Percentiles rank a stretch among this genome's conserved stretches.
phyloP scores from a whole-genome alignment of 2,888 invertebrate species.

The Pristionchus japonicus region DNA sequence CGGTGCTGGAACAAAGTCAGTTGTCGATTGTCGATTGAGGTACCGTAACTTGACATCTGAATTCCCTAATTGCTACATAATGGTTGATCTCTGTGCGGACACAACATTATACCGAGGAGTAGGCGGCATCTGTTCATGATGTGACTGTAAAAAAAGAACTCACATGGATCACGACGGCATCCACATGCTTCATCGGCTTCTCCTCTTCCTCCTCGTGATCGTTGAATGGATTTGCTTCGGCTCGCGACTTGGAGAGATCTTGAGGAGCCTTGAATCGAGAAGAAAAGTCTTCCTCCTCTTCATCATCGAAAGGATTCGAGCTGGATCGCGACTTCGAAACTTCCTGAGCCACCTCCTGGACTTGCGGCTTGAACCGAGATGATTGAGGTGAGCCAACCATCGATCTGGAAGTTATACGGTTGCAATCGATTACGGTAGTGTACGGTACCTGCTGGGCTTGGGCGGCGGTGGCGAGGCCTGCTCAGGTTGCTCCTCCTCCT shows the following conservation, averaged over 20 bases:
- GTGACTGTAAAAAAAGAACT: not conserved
- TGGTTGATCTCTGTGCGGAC: no score
- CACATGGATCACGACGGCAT: constrained; percentile 50
- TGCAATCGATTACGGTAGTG: not conserved
- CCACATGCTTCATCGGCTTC: constrained; percentile 48
- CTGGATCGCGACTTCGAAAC: not conserved
- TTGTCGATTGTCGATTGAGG: not conserved
- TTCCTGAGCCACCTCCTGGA: not conserved
- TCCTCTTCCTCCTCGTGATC: constrained; percentile 2
- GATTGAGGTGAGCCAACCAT: not conserved
- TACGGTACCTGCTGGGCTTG: constrained; percentile 11
- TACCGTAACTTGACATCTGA: no score
- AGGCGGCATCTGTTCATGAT: no score
- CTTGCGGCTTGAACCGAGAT: not conserved
- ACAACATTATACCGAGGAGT: no score
- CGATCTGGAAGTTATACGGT: not conserved
- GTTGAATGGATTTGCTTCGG: not conserved
- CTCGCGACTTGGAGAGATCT: not conserved
- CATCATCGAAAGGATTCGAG: not conserved
- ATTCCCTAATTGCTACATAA: no score
- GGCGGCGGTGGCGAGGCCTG: not conserved
- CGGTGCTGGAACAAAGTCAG: not conserved
- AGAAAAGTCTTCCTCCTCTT: not conserved
- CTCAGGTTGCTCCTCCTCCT: not conserved
- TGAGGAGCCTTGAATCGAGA: constrained; percentile 10